These are phyloP conservation scores for Agrilus mali DNA, from an alignment of 2,888 invertebrate genomes.

Conservation along the genomic window DNA sequence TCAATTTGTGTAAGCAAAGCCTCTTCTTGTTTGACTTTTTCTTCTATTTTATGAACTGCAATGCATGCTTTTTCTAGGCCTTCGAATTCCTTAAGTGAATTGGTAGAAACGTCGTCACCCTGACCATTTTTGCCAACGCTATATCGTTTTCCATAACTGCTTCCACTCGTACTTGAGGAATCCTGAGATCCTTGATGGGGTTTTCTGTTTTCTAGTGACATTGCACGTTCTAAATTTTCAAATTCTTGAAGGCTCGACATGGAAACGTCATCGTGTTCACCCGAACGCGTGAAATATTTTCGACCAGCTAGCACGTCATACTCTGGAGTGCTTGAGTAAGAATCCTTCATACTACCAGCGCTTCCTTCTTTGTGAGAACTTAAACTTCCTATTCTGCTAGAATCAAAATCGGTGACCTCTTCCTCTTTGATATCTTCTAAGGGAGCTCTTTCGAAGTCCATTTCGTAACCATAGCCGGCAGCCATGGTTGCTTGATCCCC, in stretches of 20 bases:
- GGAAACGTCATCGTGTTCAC: slow-evolving; percentile 87
- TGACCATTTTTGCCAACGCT: slow-evolving; percentile 57
- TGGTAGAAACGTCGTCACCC: slow-evolving; percentile 75
- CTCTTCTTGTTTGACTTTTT: slow-evolving; percentile 75
- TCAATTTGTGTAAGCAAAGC: slow-evolving; percentile 49
- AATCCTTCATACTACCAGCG: slow-evolving; percentile 66
- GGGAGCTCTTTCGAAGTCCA: slow-evolving; percentile 72
- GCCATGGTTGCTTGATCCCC: slow-evolving; percentile 48
- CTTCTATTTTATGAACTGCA: slow-evolving; percentile 71
- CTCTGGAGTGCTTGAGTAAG: slow-evolving; percentile 84
- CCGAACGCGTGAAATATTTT: slow-evolving; percentile 65
- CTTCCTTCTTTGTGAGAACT: slow-evolving; percentile 72
- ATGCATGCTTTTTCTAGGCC: slow-evolving; percentile 79
- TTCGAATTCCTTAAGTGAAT: slow-evolving; percentile 87
- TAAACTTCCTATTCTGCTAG: slow-evolving; percentile 61
- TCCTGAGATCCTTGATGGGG: slow-evolving; percentile 72
- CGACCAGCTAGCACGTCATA: slow-evolving; percentile 76
- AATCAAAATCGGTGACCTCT: slow-evolving; percentile 78
- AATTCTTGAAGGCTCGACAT: slow-evolving; percentile 90
- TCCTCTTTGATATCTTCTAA: slow-evolving; percentile 88
- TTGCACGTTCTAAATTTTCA: slow-evolving; percentile 77
- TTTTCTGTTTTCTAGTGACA: slow-evolving; percentile 65
- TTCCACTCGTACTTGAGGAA: slow-evolving; percentile 54
- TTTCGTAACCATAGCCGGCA: slow-evolving; percentile 52
- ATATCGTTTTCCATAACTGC: slow-evolving; percentile 65